Conservation (phyloP, 2,888 invertebrate genomes). For the Gonocerus acuteangulatus region DNA sequence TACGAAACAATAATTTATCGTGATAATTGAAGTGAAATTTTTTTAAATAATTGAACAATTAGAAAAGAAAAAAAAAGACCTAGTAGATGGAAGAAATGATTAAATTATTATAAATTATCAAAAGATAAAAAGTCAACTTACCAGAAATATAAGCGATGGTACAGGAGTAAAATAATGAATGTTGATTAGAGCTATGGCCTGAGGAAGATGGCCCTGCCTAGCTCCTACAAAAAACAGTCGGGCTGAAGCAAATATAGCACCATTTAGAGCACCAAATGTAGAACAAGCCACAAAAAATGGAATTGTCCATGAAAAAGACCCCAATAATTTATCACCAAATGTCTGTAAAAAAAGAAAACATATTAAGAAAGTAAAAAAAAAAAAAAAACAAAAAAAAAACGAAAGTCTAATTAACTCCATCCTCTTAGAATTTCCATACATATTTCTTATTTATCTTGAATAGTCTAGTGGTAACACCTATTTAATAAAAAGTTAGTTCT, state of each 20-base stretch:
- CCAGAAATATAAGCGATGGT: constrained; percentile 79
- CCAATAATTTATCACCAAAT: constrained; percentile 81
- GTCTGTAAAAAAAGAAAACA: constrained; percentile 48
- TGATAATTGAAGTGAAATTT: too few species aligned
- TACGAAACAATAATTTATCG: too few species aligned
- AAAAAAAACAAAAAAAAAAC: neutral
- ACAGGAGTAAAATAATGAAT: constrained; percentile 73
- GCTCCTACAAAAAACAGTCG: constrained; percentile 85
- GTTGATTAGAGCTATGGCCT: constrained; percentile 78
- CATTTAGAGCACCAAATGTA: constrained; percentile 91
- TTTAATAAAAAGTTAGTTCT: too few species aligned
- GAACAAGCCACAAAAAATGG: constrained; percentile 93
- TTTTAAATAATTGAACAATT: too few species aligned
- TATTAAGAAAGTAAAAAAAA: neutral
- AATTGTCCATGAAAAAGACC: constrained; percentile 83
- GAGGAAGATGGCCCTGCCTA: constrained; percentile 75
- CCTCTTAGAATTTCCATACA: too few species aligned
- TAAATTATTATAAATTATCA: constrained; percentile 1
- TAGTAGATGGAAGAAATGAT: too few species aligned
- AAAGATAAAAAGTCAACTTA: constrained; percentile 48
- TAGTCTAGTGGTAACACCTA: too few species aligned
- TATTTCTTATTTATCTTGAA: too few species aligned
- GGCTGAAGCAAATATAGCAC: constrained; percentile 89
- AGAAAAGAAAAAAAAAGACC: too few species aligned
- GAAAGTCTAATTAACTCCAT: too few species aligned